Percentiles rank a stretch among this genome's conserved stretches.
Evolutionary conservation across 2,888 invertebrate species (phyloP).

Genomic region (Gryllus longicercus): DNA sequence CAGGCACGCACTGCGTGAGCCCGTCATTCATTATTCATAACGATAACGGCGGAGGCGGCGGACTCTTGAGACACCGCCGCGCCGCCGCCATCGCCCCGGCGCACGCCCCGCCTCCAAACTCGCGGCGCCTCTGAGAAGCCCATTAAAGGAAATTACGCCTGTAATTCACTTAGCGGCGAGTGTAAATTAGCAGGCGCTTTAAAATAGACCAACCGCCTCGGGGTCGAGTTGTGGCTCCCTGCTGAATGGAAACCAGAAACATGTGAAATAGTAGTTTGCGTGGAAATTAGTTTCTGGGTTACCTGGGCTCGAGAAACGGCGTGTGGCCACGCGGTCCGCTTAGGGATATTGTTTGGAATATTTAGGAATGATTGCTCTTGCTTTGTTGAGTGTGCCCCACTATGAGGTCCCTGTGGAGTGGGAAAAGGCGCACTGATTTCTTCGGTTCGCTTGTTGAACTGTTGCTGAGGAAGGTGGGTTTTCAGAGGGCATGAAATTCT

Average conservation of each 20-base stretch:
- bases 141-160: slow-evolving; percentile 17
- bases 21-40: slow-evolving; percentile 7
- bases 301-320: no score
- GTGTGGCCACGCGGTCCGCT: no score
- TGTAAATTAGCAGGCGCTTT: not conserved
- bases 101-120: not conserved
- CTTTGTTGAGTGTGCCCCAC: no score
- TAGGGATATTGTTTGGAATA: no score
- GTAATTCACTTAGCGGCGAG: not conserved
- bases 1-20: not conserved
- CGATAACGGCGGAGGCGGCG: not conserved
- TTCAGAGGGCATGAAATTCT: no score
- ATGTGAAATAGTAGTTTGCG: no score
- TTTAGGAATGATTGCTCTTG: no score
- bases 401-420: no score
- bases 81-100: not conserved
- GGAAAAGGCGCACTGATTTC: no score
- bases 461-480: no score
- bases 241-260: slow-evolving; percentile 11
- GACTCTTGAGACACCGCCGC: not conserved
- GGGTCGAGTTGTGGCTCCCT: not conserved
- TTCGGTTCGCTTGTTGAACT: no score
- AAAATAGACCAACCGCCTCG: slow-evolving; percentile 10
- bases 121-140: not conserved
- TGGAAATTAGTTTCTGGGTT: no score